A percentile compares a stretch with the other conserved stretches of the same genome.
Conservation (phyloP, 2,888 invertebrate species). For the Marasmarcha lunaedactyla region DNA sequence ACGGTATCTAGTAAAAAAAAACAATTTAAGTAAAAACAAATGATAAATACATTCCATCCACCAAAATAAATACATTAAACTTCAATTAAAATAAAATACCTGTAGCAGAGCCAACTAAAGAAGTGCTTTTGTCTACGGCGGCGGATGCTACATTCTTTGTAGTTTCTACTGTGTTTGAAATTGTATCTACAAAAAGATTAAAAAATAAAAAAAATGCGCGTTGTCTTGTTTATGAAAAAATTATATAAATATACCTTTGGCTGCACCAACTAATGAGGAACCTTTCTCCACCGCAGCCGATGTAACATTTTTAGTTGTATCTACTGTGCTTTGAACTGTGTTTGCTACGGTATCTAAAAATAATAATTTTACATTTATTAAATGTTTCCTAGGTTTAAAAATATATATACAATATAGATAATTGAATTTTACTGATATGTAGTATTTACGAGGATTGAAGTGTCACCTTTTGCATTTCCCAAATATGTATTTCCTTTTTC, state of each 20-base stretch:
- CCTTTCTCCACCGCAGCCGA: conserved; percentile 23
- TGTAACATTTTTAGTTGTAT: conserved; percentile 23
- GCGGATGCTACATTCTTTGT: conserved; percentile 37
- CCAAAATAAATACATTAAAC: too few species aligned
- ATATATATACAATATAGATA: conserved; percentile 6
- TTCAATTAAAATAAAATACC: conserved; percentile 20
- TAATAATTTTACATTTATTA: conserved; percentile 11
- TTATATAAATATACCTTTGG: conserved; percentile 36
- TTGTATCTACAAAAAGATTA: conserved; percentile 26
- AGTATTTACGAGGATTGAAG: too few species aligned
- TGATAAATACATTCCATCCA: too few species aligned
- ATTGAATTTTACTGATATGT: too few species aligned
- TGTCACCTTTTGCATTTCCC: conserved; percentile 31
- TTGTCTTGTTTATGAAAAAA: too few species aligned
- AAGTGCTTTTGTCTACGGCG: conserved; percentile 29
- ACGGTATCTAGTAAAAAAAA: conserved; percentile 27
- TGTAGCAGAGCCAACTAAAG: conserved; percentile 30
- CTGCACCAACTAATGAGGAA: conserved; percentile 23
- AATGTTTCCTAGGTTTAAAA: conserved; percentile 16
- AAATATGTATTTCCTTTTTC: conserved; percentile 32
- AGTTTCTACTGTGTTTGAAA: conserved; percentile 34
- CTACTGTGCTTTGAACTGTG: conserved; percentile 19
- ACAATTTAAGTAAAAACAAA: neutral
- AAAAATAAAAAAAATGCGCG: too few species aligned
- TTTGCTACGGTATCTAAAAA: conserved; percentile 14